These are phyloP conservation scores for Cecropterus lyciades DNA, from an alignment of 1,140 invertebrate species.

Conservation along the genomic window DNA sequence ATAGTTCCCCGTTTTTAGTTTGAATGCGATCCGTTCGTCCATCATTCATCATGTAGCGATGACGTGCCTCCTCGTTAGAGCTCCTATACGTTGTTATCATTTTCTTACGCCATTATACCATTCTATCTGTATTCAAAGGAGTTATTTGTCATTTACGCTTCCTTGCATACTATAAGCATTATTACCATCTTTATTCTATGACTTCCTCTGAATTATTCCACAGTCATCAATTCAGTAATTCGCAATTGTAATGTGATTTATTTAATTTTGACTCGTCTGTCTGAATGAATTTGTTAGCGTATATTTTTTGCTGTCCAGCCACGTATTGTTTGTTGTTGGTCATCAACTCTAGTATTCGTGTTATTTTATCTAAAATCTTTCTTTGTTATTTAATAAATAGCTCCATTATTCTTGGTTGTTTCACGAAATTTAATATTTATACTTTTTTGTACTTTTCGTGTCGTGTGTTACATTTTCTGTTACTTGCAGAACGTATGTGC, in stretches of 20 bases:
- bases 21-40: constrained; percentile 6
- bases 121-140: constrained; percentile 40
- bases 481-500: too few species aligned
- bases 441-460: not conserved
- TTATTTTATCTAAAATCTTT: not conserved
- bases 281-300: constrained; percentile 7
- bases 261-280: constrained; percentile 17
- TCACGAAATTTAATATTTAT: not conserved
- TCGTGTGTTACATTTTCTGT: too few species aligned
- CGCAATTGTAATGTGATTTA: not conserved
- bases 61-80: constrained; percentile 26
- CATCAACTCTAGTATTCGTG: not conserved
- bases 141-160: constrained; percentile 51
- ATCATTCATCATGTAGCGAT: constrained; percentile 22
- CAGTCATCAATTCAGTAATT: constrained; percentile 14
- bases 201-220: constrained; percentile 10
- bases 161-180: constrained; percentile 47
- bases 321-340: not conserved
- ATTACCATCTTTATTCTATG: constrained; percentile 35
- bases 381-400: not conserved
- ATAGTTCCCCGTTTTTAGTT: constrained; percentile 14
- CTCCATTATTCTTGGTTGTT: not conserved
- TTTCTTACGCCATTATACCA: constrained; percentile 27
- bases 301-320: constrained; percentile 3
- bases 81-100: constrained; percentile 28